Conservation (phyloP, 1,140 invertebrate genomes). For the Coptotermes formosanus region DNA sequence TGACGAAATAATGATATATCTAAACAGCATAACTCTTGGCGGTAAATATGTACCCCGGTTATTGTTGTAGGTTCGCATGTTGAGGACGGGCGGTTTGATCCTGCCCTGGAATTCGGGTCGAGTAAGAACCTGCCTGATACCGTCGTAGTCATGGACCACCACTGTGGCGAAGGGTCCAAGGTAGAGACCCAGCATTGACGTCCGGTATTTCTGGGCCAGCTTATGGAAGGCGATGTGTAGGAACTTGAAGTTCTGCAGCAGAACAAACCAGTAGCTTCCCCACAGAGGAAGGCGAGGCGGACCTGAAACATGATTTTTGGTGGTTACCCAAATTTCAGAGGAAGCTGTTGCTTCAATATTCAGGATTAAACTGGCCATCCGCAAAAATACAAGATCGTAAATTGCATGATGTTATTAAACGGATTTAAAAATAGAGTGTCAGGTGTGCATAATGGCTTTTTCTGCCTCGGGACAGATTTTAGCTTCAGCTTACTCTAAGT, state of each 20-base stretch:
- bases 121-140: conserved; percentile 47
- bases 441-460: no score
- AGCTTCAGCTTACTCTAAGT: no score
- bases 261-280: conserved; percentile 42
- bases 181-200: conserved; percentile 49
- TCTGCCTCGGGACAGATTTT: no score
- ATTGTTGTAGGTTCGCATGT: conserved; percentile 35
- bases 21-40: no score
- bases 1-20: no score
- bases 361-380: no score
- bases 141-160: conserved; percentile 46
- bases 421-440: no score
- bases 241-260: conserved; percentile 41
- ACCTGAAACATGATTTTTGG: conserved; percentile 33
- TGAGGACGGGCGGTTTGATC: conserved; percentile 40
- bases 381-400: no score
- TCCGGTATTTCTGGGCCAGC: conserved; percentile 45
- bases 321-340: no score
- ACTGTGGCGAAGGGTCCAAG: conserved; percentile 44
- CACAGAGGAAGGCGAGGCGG: conserved; percentile 42
- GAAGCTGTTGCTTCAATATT: no score
- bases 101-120: conserved; percentile 50
- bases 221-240: conserved; percentile 38
- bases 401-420: no score
- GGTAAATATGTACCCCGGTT: no score